Base-by-base conservation (phyloP, 2,888 invertebrate species). In the Dorcus hopei region DNA sequence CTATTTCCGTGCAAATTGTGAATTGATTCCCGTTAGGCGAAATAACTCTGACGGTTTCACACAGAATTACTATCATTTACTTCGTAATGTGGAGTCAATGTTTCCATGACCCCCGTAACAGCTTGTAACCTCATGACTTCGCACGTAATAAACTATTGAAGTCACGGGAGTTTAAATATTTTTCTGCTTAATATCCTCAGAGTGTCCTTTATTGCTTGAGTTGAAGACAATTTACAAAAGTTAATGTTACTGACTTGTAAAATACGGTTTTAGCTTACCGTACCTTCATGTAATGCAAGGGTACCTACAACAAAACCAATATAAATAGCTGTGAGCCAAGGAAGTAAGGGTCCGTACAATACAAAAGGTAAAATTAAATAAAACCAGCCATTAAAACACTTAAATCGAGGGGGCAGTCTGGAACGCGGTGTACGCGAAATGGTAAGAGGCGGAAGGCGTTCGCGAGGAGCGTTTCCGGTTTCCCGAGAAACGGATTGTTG, bases 11-110 rank as follows among this genome's bases (percentile, higher is more conserved):
- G 16, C 45, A 45, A 45, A 19, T 45, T 23, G 45, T 16, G 14
- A 45, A 45, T 45, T 45, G 45, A 45, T 45, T 23, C 45, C 16
- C 16, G 45, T 45, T 45, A 11, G 45, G 23, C 23, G 45, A 45
- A 45, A 45, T 58, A 58, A 58, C 58, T 58, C 54, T 49, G 39
- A 52, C 58, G 43, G 54, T 58, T 58, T 19, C 38, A 50, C 45
- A 43, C 54, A 43, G 54, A 54, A 55, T 55, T 55, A 45, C 45
- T 45, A 45, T 45, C 45, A 45, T 45, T 45, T 45, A 16, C 45
- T 45, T 45, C 26, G 26, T 33, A 33, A 33, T 33, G 26, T 7
- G 26, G 3, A 33, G 26, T 33, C 26, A 33, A 33, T 33, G 26
- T 33, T 33, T 33, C 26, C 26, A 33, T 33, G 26, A 33, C 5